Conservation (phyloP, 1,140 invertebrate species). For the Tetragonula clypearis region DNA sequence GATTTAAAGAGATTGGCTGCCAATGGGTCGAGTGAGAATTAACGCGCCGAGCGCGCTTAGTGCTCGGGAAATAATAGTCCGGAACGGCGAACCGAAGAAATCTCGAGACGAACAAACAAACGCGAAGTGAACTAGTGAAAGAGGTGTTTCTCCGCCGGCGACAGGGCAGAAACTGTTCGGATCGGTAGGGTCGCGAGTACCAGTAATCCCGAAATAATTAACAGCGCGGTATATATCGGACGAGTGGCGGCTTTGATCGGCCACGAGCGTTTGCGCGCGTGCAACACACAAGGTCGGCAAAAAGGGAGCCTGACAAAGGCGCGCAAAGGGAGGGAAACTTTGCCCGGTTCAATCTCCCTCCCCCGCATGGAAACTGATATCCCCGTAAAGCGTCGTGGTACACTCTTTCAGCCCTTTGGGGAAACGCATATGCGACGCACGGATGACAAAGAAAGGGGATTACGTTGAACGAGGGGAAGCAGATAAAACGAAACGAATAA, state of each 20-base stretch:
- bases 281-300: constrained; percentile 38
- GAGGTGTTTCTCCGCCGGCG: no score
- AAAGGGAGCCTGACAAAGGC: constrained; percentile 48
- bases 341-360: constrained; percentile 58
- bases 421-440: constrained; percentile 50
- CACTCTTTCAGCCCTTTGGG: constrained; percentile 51
- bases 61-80: no score
- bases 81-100: no score
- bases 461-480: constrained; percentile 30
- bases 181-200: not conserved
- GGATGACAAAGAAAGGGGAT: constrained; percentile 60
- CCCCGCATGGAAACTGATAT: constrained; percentile 57
- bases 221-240: constrained; percentile 48
- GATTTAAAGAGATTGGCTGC: constrained; percentile 23
- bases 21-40: not conserved
- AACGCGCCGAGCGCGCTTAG: no score
- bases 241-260: constrained; percentile 36
- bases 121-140: no score
- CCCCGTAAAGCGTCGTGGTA: constrained; percentile 56
- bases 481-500: constrained; percentile 44
- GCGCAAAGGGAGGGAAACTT: constrained; percentile 32
- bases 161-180: no score
- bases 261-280: constrained; percentile 45
- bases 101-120: no score
- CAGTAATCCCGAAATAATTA: constrained; percentile 59